Conservation (phyloP, 2,888 invertebrate genomes). For the Lasiommata megera region DNA sequence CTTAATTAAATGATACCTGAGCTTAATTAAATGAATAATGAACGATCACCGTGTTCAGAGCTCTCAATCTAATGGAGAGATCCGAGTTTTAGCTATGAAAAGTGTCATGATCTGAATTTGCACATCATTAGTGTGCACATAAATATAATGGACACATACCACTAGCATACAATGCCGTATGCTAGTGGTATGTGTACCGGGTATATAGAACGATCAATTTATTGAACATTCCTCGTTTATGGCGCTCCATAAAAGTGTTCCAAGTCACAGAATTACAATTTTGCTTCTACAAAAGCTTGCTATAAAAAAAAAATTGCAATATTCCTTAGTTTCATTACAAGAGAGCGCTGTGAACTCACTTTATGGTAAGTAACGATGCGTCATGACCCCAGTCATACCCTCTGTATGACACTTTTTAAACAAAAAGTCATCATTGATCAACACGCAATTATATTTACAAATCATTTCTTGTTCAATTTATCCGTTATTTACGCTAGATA, state of each 20-base stretch:
- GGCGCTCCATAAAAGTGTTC: slow-evolving; percentile 14
- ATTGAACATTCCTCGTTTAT: slow-evolving; percentile 27
- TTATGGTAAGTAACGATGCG: no score
- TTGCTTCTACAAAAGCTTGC: background rate
- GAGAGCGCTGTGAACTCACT: no score
- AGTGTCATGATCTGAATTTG: background rate
- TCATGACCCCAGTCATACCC: no score
- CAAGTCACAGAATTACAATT: background rate
- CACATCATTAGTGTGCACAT: slow-evolving; percentile 7
- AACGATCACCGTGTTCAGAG: background rate
- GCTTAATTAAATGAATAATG: no score
- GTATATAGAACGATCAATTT: slow-evolving; percentile 26
- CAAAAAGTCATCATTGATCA: no score
- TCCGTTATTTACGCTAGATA: no score
- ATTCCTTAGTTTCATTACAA: no score
- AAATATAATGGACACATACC: slow-evolving; percentile 8
- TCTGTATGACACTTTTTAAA: no score
- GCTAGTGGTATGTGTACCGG: slow-evolving; percentile 12
- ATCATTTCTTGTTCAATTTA: no score
- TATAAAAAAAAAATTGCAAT: no score
- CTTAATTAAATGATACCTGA: no score
- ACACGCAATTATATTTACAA: no score
- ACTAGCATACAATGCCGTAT: background rate
- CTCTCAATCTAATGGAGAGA: background rate
- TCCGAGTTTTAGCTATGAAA: background rate